Evolutionary conservation across 2,113 vertebrate genomes (phyloP).

Genomic region (Nesoenas mayeri): DNA sequence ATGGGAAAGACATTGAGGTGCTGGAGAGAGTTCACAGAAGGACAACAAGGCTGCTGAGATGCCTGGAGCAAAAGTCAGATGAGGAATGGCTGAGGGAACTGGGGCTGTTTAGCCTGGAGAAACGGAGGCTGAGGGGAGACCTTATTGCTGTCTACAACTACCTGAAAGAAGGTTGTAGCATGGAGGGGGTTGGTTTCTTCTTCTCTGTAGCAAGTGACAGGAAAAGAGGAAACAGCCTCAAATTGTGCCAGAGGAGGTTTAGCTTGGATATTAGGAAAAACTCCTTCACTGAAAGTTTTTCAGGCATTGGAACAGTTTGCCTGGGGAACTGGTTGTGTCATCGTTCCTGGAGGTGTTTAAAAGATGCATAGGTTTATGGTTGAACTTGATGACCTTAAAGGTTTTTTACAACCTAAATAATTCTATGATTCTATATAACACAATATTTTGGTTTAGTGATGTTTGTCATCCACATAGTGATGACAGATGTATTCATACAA

Average conservation of each 20-base stretch:
- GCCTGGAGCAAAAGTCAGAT: background rate
- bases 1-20: background rate
- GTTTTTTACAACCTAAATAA: background rate
- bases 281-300: background rate
- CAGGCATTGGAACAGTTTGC: background rate
- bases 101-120: background rate
- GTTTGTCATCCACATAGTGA: background rate
- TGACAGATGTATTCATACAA: background rate
- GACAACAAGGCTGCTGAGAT: background rate
- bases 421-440: background rate
- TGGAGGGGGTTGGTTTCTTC: background rate
- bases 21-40: background rate
- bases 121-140: background rate
- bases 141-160: no score
- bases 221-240: background rate
- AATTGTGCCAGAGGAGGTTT: background rate
- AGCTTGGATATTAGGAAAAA: background rate
- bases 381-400: background rate
- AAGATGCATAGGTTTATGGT: background rate
- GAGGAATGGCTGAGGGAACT: background rate
- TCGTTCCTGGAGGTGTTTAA: background rate
- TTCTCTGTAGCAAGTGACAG: background rate
- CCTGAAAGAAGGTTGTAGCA: background rate
- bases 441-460: accelerated
- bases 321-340: background rate